These are phyloP conservation scores for Ectropis crepuscularia DNA, from an alignment of 2,888 invertebrate genomes.

Conservation along the genomic window DNA sequence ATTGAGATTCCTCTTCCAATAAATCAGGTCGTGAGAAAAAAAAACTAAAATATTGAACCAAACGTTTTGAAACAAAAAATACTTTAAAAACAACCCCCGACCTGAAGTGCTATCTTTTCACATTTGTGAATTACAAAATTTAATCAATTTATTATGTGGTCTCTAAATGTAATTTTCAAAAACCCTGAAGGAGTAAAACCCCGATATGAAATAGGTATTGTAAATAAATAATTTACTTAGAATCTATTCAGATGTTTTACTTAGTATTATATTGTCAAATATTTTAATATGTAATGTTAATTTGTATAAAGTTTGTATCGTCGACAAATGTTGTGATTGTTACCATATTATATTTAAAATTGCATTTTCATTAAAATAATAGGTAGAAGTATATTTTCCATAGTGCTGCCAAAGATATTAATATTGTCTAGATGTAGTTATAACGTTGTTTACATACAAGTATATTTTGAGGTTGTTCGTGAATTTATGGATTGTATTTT, in stretches of 20 bases:
- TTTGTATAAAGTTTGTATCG: conserved; percentile 73
- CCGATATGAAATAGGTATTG: conserved; percentile 69
- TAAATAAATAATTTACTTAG: conserved; percentile 72
- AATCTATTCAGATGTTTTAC: conserved; percentile 59
- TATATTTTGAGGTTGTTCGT: conserved; percentile 81
- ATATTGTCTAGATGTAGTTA: conserved; percentile 78
- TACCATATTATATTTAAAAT: conserved; percentile 73
- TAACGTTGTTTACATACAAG: conserved; percentile 75
- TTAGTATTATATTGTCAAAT: conserved; percentile 60
- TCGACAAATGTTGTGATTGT: conserved; percentile 83
- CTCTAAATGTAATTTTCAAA: conserved; percentile 62
- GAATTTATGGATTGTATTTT: conserved; percentile 78
- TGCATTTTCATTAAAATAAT: conserved; percentile 82
- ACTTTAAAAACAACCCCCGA: conserved; percentile 55
- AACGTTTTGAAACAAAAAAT: conserved; percentile 39
- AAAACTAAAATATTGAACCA: background rate
- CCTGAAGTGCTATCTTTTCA: conserved; percentile 61
- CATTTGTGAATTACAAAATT: conserved; percentile 42
- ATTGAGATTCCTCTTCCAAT: too few species aligned
- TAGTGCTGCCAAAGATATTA: conserved; percentile 85
- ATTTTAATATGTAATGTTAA: conserved; percentile 64
- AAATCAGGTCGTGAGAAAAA: too few species aligned
- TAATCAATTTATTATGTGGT: conserved; percentile 55
- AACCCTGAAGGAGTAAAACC: conserved; percentile 80
- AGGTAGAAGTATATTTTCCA: conserved; percentile 84